These are phyloP conservation scores for Monochamus alternatus DNA, from an alignment of 2,888 invertebrate species.

Conservation along the genomic window DNA sequence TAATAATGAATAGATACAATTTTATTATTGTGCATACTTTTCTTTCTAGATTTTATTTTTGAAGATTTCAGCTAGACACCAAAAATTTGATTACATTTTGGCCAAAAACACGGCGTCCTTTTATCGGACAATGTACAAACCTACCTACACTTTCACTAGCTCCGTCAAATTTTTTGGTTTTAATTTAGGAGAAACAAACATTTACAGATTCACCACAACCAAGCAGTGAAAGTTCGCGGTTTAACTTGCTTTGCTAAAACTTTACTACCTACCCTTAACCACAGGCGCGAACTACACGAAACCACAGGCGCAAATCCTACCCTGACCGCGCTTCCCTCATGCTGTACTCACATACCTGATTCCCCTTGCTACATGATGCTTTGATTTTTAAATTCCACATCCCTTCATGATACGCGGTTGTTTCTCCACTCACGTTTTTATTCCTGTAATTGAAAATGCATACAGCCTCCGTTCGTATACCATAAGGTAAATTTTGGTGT, in stretches of 20 bases:
- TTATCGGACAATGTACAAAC: too few relatives aligned
- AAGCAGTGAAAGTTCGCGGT: too few relatives aligned
- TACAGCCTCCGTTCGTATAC: background rate
- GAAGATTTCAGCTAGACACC: too few relatives aligned
- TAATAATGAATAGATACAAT: too few relatives aligned
- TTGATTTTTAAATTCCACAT: slow-evolving; percentile 34
- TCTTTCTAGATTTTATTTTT: too few relatives aligned
- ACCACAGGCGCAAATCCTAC: background rate
- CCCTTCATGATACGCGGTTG: slow-evolving; percentile 21
- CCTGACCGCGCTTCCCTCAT: slow-evolving; percentile 8
- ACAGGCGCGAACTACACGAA: background rate
- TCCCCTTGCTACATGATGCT: slow-evolving; percentile 25
- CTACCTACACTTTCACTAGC: too few relatives aligned
- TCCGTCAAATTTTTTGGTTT: too few relatives aligned
- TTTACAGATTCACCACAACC: too few relatives aligned
- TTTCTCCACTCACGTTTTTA: slow-evolving; percentile 35
- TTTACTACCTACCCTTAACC: background rate
- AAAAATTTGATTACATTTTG: too few relatives aligned
- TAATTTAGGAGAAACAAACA: too few relatives aligned
- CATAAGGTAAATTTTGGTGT: background rate
- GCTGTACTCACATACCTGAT: slow-evolving; percentile 23
- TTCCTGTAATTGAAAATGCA: slow-evolving; percentile 35
- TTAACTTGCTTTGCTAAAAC: background rate
- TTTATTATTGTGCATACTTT: too few relatives aligned
- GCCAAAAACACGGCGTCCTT: too few relatives aligned